Percentiles rank a stretch among this genome's conserved stretches.
phyloP scores from a whole-genome alignment of 2,113 vertebrate genomes.

The Sialia sialis region DNA sequence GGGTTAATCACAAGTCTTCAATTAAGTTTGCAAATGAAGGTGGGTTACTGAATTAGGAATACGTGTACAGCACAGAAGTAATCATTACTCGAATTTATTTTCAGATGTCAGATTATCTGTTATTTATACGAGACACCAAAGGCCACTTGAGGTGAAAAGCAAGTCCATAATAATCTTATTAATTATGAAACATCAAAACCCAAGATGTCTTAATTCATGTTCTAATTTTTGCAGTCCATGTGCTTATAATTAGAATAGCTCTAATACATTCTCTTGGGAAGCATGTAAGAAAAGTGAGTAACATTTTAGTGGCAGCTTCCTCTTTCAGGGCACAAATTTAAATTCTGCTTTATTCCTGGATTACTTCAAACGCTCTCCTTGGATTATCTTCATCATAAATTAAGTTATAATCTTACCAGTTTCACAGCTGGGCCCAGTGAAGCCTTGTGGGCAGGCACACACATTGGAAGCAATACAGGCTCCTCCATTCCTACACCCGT shows the following conservation, averaged over 20 bases:
- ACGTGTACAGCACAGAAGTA: neutral
- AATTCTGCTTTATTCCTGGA: conserved; percentile 39
- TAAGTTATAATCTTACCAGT: conserved; percentile 79
- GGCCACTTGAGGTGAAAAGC: neutral
- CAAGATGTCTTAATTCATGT: neutral
- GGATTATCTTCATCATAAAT: conserved; percentile 12
- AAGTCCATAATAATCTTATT: conserved; percentile 4
- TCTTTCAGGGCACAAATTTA: neutral
- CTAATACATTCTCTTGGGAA: neutral
- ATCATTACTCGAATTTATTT: neutral
- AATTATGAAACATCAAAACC: conserved; percentile 38
- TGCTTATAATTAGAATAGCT: conserved; percentile 17
- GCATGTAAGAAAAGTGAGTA: neutral
- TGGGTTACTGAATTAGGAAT: neutral
- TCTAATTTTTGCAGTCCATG: conserved; percentile 15
- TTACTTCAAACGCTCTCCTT: conserved; percentile 7
- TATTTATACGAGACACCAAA: neutral
- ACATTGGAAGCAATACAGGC: conserved; percentile 90
- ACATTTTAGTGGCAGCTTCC: neutral
- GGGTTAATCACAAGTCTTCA: neutral
- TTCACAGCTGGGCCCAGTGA: conserved; percentile 92
- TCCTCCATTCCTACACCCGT: conserved; percentile 92
- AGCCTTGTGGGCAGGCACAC: conserved; percentile 93
- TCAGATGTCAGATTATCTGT: neutral
- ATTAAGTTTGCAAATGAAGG: neutral